Evolutionary conservation across 2,888 invertebrate genomes (phyloP).

Genomic region (Serripes groenlandicus): DNA sequence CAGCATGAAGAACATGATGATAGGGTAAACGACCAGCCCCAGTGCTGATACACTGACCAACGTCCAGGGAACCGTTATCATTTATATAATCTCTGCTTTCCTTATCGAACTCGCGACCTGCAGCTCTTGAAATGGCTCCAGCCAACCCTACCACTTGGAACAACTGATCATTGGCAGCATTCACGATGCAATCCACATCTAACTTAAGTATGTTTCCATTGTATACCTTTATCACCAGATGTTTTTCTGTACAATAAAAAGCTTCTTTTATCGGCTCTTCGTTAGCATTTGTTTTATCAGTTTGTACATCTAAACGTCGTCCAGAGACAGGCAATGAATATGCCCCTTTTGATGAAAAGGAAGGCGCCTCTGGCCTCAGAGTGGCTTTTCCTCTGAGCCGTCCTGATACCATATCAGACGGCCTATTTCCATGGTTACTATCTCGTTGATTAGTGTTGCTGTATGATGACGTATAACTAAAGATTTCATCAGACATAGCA

Average conservation of each 20-base stretch:
- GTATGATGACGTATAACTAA: no score
- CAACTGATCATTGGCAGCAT: conserved; percentile 41
- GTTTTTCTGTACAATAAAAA: conserved; percentile 22
- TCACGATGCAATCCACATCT: conserved; percentile 47
- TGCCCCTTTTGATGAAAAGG: no score
- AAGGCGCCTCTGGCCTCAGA: no score
- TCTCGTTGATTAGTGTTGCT: no score
- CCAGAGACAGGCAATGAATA: neutral
- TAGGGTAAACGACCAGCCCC: conserved; percentile 35
- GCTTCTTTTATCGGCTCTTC: neutral
- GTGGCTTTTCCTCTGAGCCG: no score
- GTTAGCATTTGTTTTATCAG: neutral
- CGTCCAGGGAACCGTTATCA: conserved; percentile 13
- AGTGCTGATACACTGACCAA: conserved; percentile 32
- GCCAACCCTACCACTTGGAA: conserved; percentile 42
- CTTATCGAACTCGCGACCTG: conserved; percentile 31
- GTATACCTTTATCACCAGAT: conserved; percentile 36
- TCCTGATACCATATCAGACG: neutral
- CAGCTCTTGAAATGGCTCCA: conserved; percentile 42
- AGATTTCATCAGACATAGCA: no score
- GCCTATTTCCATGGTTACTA: no score
- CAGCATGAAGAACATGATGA: conserved; percentile 37
- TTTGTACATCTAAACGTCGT: neutral
- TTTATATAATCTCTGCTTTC: conserved; percentile 32
- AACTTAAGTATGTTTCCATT: conserved; percentile 32